Evolutionary conservation across 2,113 vertebrate genomes (phyloP), one percentile per base, ranked within the genome.

Genomic region (Geococcyx californianus): DNA sequence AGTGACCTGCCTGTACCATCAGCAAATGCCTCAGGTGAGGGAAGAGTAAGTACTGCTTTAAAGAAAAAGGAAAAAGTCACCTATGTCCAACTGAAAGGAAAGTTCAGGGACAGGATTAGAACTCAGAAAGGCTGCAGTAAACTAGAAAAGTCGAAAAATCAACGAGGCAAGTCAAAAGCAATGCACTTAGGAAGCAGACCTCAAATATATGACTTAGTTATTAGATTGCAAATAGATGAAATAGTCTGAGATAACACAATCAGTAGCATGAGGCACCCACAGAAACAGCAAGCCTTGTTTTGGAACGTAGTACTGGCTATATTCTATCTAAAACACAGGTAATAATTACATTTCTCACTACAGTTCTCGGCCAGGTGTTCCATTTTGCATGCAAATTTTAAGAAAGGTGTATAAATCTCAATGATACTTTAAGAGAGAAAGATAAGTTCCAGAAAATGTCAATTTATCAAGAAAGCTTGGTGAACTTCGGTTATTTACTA

Each of bases 11-110:
- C 51, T 79, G 11, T 5, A 51, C 6, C 44, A 33, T 10, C 10
- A 62, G 31, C 7, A 4, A 0, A 29, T 3, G 14, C 51, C 28
- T 40, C 3, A 0, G 26, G 33, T 6, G 42, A 84, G 21, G 36
- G 38, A 72, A 40, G 63, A 56, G 7, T 14, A 44, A 63, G 7
- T 3, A 25, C 13, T 76, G 13, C 28, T 66, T 36, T 25, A 70
- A 52, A 45, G 4, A 16, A 34, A 24, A 51, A 44, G 24, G 24
- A 1, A 21, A 63, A 34, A 34, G 8, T 20, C 19, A 47, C 21
- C 33, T 40, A 19, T 62, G 40, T 33, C 47, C 55, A 40, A 15
- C 45, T 79, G 28, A 77, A 14, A 88, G 26, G 55, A 51, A 13
- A 11, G 2, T 24, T 86, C 75, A 90, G 55, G 36, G 33, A 28